phyloP scores from a whole-genome alignment of 2,888 invertebrate species.

The Embidobia sp. region DNA sequence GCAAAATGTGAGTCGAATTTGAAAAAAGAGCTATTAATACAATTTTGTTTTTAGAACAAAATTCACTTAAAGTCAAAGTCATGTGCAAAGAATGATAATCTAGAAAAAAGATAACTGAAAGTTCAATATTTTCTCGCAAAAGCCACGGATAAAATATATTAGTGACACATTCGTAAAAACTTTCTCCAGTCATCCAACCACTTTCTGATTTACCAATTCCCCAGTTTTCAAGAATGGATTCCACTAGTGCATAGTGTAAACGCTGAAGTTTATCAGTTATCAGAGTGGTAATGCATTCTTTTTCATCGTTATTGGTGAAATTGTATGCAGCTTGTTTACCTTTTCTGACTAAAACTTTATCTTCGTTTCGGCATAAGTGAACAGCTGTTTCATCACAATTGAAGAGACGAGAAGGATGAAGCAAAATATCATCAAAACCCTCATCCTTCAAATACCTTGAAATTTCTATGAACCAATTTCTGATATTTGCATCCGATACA shows the following conservation, averaged over 20 bases:
- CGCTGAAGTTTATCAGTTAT: neutral
- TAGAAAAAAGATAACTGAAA: conserved; percentile 77
- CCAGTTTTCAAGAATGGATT: conserved; percentile 73
- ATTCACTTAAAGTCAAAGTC: conserved; percentile 61
- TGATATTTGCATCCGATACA: conserved; percentile 61
- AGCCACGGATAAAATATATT: conserved; percentile 76
- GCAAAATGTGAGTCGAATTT: conserved; percentile 14
- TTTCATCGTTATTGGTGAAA: conserved; percentile 7
- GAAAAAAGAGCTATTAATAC: neutral
- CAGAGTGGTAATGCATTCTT: conserved; percentile 7
- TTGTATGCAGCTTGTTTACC: conserved; percentile 13
- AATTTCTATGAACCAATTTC: conserved; percentile 65
- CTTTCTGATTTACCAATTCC: conserved; percentile 77
- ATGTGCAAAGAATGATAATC: conserved; percentile 79
- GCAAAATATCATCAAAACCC: conserved; percentile 42
- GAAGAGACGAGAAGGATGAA: conserved; percentile 66
- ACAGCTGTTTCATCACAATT: conserved; percentile 72
- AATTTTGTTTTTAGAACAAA: conserved; percentile 1
- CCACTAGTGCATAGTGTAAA: no score
- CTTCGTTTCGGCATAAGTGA: conserved; percentile 67
- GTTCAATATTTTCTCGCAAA: conserved; percentile 70
- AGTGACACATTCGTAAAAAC: conserved; percentile 78
- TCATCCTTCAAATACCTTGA: conserved; percentile 56
- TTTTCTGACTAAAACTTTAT: conserved; percentile 31
- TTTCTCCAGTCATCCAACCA: conserved; percentile 80